Percentiles rank a stretch among this genome's conserved stretches.
These are phyloP conservation scores for Actinemys pallida DNA, from an alignment of 2,113 vertebrate genomes.

Conservation along the genomic window DNA sequence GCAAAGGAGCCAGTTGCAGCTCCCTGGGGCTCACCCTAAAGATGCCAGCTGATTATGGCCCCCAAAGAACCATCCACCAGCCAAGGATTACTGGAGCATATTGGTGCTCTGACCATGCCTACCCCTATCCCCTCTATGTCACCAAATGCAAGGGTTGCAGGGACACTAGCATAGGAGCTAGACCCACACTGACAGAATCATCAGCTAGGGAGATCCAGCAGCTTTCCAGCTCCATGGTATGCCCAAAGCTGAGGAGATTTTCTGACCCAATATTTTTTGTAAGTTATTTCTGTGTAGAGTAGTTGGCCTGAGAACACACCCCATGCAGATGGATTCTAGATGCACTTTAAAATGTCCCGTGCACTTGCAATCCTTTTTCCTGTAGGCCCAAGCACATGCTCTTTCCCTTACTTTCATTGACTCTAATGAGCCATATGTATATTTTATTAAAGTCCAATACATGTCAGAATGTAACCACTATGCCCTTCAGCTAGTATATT, in stretches of 20 bases:
- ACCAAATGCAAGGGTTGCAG: neutral
- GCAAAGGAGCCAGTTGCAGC: accelerated
- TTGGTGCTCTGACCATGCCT: neutral
- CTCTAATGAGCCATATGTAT: neutral
- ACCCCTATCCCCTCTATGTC: neutral
- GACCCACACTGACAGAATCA: neutral
- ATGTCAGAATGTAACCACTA: neutral
- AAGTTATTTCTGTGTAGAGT: neutral
- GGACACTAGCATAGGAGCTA: neutral
- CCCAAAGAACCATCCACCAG: neutral
- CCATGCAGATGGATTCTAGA: neutral
- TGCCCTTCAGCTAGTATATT: neutral
- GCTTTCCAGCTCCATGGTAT: neutral
- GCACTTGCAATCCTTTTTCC: neutral
- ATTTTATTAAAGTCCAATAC: neutral
- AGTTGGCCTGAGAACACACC: neutral
- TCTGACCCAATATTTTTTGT: neutral
- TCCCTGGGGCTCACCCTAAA: neutral
- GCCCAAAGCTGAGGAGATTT: neutral
- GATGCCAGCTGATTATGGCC: neutral
- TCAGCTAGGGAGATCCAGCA: neutral
- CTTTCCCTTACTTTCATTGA: neutral
- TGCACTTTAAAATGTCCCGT: neutral
- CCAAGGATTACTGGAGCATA: neutral
- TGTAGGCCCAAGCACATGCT: neutral